Percentiles rank a stretch among this genome's conserved stretches.
Evolutionary conservation across 2,888 invertebrate genomes (phyloP).

Genomic region (Caenorhabditis panamensis): DNA sequence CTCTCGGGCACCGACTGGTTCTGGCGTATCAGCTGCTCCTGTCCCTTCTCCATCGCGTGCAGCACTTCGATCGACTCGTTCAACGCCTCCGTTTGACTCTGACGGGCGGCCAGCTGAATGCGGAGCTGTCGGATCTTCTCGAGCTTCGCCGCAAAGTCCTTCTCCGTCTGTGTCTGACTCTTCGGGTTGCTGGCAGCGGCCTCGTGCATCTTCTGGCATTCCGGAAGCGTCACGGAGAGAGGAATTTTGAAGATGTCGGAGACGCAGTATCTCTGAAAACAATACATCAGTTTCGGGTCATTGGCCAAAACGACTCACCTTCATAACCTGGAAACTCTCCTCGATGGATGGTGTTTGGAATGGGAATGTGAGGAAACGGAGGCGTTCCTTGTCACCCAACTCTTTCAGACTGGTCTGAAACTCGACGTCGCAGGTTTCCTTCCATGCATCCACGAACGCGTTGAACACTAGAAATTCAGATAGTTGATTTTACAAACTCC

Average conservation of each 20-base stretch:
- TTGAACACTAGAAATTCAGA: conserved; percentile 47
- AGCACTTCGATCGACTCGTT: conserved; percentile 31
- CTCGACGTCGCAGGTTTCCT: conserved; percentile 41
- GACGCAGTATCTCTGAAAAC: conserved; percentile 41
- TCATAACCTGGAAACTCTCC: conserved; percentile 30
- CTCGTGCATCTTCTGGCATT: conserved; percentile 42
- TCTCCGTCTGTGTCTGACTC: conserved; percentile 26
- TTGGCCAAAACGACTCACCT: conserved; percentile 19
- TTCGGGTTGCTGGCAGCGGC: conserved; percentile 6
- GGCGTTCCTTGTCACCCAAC: conserved; percentile 29
- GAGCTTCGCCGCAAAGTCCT: conserved; percentile 24
- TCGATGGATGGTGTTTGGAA: conserved; percentile 16
- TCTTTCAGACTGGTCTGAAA: conserved; percentile 25
- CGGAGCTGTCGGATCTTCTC: conserved; percentile 56
- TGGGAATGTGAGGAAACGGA: conserved; percentile 23
- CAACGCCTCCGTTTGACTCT: conserved; percentile 6
- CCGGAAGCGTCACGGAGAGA: conserved; percentile 35
- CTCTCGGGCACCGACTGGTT: conserved; percentile 11
- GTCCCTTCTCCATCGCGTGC: conserved; percentile 32
- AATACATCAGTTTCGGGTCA: background rate
- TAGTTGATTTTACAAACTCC: background rate
- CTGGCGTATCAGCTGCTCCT: conserved; percentile 31
- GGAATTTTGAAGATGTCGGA: conserved; percentile 47
- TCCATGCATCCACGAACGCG: conserved; percentile 36
- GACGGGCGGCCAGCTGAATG: conserved; percentile 12